These are phyloP conservation scores for Caloenas nicobarica DNA, from an alignment of 2,113 vertebrate genomes.

Conservation along the genomic window DNA sequence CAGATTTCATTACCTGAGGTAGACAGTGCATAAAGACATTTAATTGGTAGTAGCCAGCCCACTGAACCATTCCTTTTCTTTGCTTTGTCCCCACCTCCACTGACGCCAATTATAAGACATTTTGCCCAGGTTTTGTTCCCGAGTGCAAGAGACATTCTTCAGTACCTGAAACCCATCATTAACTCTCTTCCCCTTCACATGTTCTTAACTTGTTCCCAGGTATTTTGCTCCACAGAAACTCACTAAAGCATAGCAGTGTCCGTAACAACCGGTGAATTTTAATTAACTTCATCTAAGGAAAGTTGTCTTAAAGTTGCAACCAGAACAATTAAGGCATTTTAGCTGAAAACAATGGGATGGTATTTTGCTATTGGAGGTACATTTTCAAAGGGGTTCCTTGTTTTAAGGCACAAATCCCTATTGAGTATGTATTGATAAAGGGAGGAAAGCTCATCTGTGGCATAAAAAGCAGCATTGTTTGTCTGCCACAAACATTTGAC, in stretches of 20 bases:
- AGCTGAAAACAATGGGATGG: slow-evolving; percentile 41
- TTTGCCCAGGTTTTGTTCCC: slow-evolving; percentile 38
- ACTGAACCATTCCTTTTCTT: slow-evolving; percentile 21
- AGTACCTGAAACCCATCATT: slow-evolving; percentile 30
- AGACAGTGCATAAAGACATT: slow-evolving; percentile 8
- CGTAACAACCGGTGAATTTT: slow-evolving; percentile 47
- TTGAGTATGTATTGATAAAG: background rate
- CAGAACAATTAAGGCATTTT: slow-evolving; percentile 78
- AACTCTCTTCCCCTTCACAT: slow-evolving; percentile 30
- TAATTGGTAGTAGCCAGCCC: slow-evolving; percentile 4
- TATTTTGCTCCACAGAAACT: slow-evolving; percentile 38
- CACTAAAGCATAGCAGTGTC: slow-evolving; percentile 53
- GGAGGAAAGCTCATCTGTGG: background rate
- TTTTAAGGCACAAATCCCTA: background rate
- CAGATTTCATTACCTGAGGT: slow-evolving; percentile 48
- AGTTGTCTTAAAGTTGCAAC: slow-evolving; percentile 69
- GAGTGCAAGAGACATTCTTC: slow-evolving; percentile 16
- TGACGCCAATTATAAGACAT: background rate
- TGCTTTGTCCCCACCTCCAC: background rate
- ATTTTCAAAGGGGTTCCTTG: slow-evolving; percentile 14
- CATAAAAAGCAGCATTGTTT: slow-evolving; percentile 55
- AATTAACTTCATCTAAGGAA: slow-evolving; percentile 64
- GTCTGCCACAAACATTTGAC: slow-evolving; percentile 53
- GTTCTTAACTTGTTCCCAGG: slow-evolving; percentile 24
- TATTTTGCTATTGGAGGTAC: slow-evolving; percentile 12